phyloP scores from a whole-genome alignment of 2,888 invertebrate genomes.

The Acanthopleura granulata region DNA sequence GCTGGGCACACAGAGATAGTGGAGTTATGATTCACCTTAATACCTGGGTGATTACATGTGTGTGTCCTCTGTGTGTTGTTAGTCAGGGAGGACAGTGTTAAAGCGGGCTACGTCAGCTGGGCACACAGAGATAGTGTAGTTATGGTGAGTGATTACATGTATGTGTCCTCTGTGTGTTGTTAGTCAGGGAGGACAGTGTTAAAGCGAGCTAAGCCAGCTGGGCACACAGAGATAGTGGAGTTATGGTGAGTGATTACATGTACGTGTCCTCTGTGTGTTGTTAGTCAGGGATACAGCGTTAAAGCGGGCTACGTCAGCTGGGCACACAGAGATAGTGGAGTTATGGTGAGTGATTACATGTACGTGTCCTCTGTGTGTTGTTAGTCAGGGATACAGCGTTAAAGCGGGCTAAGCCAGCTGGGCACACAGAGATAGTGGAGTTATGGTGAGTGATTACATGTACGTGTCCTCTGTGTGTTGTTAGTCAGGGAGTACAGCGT shows the following conservation, averaged over 20 bases:
- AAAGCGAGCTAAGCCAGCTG: constrained; percentile 87
- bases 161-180: constrained; percentile 24
- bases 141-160: too few species aligned
- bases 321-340: too few species aligned
- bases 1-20: too few species aligned
- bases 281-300: too few species aligned
- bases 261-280: too few species aligned
- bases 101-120: constrained; percentile 89
- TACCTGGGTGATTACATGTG: too few species aligned
- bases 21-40: constrained; percentile 37
- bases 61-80: constrained; percentile 26
- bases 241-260: constrained; percentile 56
- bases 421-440: constrained; percentile 81
- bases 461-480: too few species aligned
- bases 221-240: constrained; percentile 81
- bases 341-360: too few species aligned
- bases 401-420: constrained; percentile 87
- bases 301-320: too few species aligned
- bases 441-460: constrained; percentile 55
- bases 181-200: constrained; percentile 76
- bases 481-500: constrained; percentile 74
- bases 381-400: constrained; percentile 75
- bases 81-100: constrained; percentile 76
- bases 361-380: constrained; percentile 23
- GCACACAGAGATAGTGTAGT: constrained; percentile 81